These are phyloP conservation scores for Plutomurus gul DNA, from an alignment of 1,140 invertebrate genomes.

Conservation along the genomic window DNA sequence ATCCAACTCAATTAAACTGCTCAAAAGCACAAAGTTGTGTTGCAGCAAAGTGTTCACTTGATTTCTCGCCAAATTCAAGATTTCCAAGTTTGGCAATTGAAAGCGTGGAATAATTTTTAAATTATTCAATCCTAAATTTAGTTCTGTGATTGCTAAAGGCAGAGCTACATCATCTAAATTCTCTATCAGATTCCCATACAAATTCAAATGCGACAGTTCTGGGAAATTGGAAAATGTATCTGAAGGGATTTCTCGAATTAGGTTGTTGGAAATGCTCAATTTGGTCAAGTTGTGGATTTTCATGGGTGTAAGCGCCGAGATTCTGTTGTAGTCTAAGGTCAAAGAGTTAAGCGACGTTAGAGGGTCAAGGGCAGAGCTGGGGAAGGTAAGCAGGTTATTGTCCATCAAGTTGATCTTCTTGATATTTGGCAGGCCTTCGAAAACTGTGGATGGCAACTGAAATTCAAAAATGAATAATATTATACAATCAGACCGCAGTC, in stretches of 20 bases:
- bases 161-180: conserved; percentile 48
- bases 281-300: conserved; percentile 62
- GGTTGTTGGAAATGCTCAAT: conserved; percentile 76
- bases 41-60: conserved; percentile 71
- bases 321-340: conserved; percentile 82
- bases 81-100: conserved; percentile 62
- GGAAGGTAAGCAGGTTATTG: conserved; percentile 83
- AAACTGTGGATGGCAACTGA: conserved; percentile 82
- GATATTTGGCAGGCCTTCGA: conserved; percentile 76
- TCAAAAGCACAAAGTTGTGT: conserved; percentile 75
- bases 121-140: conserved; percentile 54
- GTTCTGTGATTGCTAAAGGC: conserved; percentile 48
- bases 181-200: conserved; percentile 53
- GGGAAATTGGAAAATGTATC: conserved; percentile 69
- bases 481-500: background rate
- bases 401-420: conserved; percentile 80
- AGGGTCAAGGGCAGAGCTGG: conserved; percentile 74
- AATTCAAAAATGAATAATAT: conserved; percentile 48
- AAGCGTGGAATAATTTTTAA: conserved; percentile 51
- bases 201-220: conserved; percentile 53
- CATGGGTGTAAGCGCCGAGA: conserved; percentile 73
- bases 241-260: conserved; percentile 80
- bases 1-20: conserved; percentile 73
- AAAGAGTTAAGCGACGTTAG: conserved; percentile 74
- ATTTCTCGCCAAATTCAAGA: conserved; percentile 78